Percentiles rank a stretch among this genome's conserved stretches.
phyloP scores from a whole-genome alignment of 2,113 vertebrate genomes.

The Entosphenus tridentatus region DNA sequence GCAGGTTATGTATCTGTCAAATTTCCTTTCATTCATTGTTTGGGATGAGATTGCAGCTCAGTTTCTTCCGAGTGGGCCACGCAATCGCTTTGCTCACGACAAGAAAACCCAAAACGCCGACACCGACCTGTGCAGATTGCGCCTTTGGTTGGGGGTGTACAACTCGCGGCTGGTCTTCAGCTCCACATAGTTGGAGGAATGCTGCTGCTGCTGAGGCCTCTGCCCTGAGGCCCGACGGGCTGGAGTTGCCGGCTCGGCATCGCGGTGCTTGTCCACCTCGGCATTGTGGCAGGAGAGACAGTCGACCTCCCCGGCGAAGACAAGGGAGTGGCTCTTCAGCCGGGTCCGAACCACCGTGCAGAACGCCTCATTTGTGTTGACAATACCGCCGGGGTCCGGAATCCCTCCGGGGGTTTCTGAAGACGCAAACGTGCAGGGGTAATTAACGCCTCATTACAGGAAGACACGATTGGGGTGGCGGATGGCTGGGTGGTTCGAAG shows the following conservation, averaged over 20 bases:
- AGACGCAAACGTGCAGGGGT: too few species aligned
- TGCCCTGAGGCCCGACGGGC: slow-evolving; percentile 31
- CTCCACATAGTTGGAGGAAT: slow-evolving; percentile 33
- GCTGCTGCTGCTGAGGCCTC: neutral
- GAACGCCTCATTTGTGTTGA: slow-evolving; percentile 68
- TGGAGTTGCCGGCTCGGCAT: slow-evolving; percentile 6
- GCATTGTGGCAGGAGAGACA: slow-evolving; percentile 21
- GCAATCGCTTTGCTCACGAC: neutral
- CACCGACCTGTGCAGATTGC: slow-evolving; percentile 46
- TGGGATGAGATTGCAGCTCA: too few species aligned
- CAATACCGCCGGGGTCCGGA: slow-evolving; percentile 36
- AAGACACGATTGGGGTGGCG: too few species aligned
- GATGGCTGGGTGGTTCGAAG: too few species aligned
- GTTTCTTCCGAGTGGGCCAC: too few species aligned
- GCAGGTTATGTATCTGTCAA: too few species aligned
- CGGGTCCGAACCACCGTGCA: slow-evolving; percentile 58
- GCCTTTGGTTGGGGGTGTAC: slow-evolving; percentile 42
- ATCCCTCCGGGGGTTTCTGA: slow-evolving; percentile 26
- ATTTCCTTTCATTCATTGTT: too few species aligned
- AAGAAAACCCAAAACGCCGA: neutral
- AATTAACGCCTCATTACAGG: too few species aligned
- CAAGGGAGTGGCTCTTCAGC: slow-evolving; percentile 36
- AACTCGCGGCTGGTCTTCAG: slow-evolving; percentile 64
- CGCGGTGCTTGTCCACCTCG: slow-evolving; percentile 14
- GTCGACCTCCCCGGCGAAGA: slow-evolving; percentile 66